These are phyloP conservation scores for Octodon degus DNA, from an alignment of 2,113 vertebrate species.

Conservation along the genomic window DNA sequence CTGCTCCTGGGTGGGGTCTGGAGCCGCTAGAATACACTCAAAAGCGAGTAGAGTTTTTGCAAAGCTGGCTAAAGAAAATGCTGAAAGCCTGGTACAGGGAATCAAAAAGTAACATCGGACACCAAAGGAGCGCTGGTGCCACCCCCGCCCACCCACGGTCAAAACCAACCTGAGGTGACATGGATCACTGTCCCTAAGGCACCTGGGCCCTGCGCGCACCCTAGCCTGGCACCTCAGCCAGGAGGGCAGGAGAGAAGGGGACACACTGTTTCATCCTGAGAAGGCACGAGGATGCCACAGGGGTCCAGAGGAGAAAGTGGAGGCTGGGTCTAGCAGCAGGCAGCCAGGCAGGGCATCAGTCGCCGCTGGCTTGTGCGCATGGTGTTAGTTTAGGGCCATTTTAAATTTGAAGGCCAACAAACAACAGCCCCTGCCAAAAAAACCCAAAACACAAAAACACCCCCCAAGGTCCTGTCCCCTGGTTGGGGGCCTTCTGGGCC, in stretches of 20 bases:
- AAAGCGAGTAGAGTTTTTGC: not conserved
- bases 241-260: constrained; percentile 62
- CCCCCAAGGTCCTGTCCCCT: too few relatives aligned
- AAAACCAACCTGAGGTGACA: constrained; percentile 59
- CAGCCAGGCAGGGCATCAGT: not conserved
- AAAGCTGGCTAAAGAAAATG: constrained; percentile 3
- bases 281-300: accelerated
- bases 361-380: accelerated
- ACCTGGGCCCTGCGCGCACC: constrained; percentile 65
- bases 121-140: not conserved
- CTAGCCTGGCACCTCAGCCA: constrained; percentile 10
- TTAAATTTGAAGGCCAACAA: not conserved
- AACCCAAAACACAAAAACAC: too few relatives aligned
- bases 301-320: not conserved
- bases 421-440: not conserved
- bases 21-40: not conserved
- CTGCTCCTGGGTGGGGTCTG: constrained; percentile 41
- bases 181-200: constrained; percentile 59
- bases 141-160: constrained; percentile 51
- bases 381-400: not conserved
- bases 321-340: not conserved
- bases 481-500: not conserved
- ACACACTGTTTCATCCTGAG: not conserved
- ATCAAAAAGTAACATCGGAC: not conserved
- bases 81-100: not conserved